Evolutionary conservation across 1,140 invertebrate species (phyloP).

Genomic region (Drosophila novamexicana): DNA sequence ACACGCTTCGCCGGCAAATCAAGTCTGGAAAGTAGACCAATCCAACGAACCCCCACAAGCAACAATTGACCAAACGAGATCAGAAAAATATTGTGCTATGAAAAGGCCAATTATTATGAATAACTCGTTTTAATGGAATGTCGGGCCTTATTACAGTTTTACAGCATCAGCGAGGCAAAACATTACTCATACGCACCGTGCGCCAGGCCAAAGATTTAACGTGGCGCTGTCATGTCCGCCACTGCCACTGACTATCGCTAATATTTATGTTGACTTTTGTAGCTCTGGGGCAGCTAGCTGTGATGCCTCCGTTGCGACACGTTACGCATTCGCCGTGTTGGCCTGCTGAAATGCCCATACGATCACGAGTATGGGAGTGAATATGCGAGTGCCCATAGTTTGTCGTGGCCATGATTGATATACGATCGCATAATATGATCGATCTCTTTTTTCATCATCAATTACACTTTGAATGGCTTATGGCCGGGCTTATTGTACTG

Average conservation of each 20-base stretch:
- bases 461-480: conserved; percentile 76
- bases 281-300: conserved; percentile 61
- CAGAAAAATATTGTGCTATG: conserved; percentile 72
- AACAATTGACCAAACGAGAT: conserved; percentile 58
- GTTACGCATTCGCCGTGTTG: conserved; percentile 74
- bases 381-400: conserved; percentile 54
- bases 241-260: conserved; percentile 34
- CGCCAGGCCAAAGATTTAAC: conserved; percentile 64
- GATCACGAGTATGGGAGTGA: conserved; percentile 9
- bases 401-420: conserved; percentile 80
- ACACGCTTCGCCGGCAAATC: conserved; percentile 34
- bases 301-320: conserved; percentile 72
- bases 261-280: conserved; percentile 64
- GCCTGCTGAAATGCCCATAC: conserved; percentile 21
- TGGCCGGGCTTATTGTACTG: conserved; percentile 67
- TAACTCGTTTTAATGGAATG: conserved; percentile 79
- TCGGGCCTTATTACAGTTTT: conserved; percentile 69
- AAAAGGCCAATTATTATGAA: conserved; percentile 82
- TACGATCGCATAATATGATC: conserved; percentile 79
- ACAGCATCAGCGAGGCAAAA: conserved; percentile 35
- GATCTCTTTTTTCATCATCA: conserved; percentile 82
- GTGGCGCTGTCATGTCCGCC: conserved; percentile 39
- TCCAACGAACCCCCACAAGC: conserved; percentile 61
- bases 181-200: conserved; percentile 78
- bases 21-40: conserved; percentile 50